Base-by-base conservation (phyloP, 2,888 invertebrate genomes). In the Noctua comes region DNA sequence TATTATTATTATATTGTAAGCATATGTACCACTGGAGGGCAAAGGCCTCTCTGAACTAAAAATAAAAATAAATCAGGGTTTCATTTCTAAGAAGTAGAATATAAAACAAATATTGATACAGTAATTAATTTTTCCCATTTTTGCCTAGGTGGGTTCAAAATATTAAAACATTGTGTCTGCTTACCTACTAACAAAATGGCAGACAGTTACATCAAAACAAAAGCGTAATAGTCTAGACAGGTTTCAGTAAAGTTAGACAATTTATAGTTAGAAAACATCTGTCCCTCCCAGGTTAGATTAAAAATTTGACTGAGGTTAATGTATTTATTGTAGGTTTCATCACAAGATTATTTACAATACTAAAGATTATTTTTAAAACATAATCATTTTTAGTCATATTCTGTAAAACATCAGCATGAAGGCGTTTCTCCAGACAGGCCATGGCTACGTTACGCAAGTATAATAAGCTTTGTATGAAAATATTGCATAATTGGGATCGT, bases 221-320 rank as follows among this genome's bases (percentile, higher is more conserved):
- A 73, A 18, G 3, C 40, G 27, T 46, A 51, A 36, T 27, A 40
- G 79, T 79, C 73, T 79, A 80, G 73, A 79, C 79, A 80, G 66
- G 65, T 4, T 68, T 78, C 24, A 54, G 24, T 43, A n/a, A 57
- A 79, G 43, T 68, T 48, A 57, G 24, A 65, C 54, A 40, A 40
- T 71, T 40, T 79, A 46, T 57, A 54, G 11, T 18, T 78, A 16
- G 11, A 48, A 11, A 54, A 79, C 80, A 24, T 80, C 57, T 48
- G 62, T 54, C 46, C 18, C 18, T 54, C 27, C 16, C 21, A 36
- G 7, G 18, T 24, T 16, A 65, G 13, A 54, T 36, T 62, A 18
- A 36, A 21, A 64, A 69, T 62, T 68, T 43, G 8, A 54, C 27
- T 46, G 8, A 36, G 16, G 51, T 62, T 62, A 62, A n/a, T n/a